These are phyloP conservation scores for Dyspetes luteomarginatus DNA, from an alignment of 2,888 invertebrate species.

Conservation along the genomic window DNA sequence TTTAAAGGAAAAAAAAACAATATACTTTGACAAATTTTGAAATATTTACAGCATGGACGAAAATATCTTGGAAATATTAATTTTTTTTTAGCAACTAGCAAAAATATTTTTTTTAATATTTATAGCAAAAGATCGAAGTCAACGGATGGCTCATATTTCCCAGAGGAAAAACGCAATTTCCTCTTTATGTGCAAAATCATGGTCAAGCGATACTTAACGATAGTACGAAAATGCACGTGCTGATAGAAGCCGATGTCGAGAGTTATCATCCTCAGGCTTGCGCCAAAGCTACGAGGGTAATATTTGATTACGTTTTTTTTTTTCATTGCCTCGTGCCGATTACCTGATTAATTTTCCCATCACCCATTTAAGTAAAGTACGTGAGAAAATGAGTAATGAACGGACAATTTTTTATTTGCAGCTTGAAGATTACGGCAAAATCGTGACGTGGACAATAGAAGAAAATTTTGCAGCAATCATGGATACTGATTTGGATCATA, in stretches of 20 bases:
- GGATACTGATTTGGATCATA: slow-evolving; percentile 90
- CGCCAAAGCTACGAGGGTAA: slow-evolving; percentile 79
- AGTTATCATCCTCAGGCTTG: slow-evolving; percentile 75
- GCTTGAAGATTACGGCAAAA: slow-evolving; percentile 92
- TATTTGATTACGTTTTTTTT: not conserved
- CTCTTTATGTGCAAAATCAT: slow-evolving; percentile 78
- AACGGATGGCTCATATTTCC: slow-evolving; percentile 83
- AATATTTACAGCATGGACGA: slow-evolving; percentile 19
- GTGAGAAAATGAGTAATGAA: not conserved
- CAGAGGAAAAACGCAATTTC: slow-evolving; percentile 80
- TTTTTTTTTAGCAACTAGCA: not conserved
- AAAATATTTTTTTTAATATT: slow-evolving; percentile 29
- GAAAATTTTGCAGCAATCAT: slow-evolving; percentile 90
- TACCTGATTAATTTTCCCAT: no score
- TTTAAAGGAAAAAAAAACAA: not conserved
- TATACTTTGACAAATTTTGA: not conserved
- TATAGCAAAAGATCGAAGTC: slow-evolving; percentile 83
- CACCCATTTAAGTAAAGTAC: not conserved
- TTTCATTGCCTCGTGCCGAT: not conserved
- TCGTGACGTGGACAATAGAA: slow-evolving; percentile 91
- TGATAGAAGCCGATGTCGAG: slow-evolving; percentile 81
- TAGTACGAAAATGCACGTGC: slow-evolving; percentile 78
- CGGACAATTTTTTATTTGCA: slow-evolving; percentile 77
- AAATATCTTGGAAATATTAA: slow-evolving; percentile 18
- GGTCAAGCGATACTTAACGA: slow-evolving; percentile 72